A percentile compares a stretch with the other conserved stretches of the same genome.
Evolutionary conservation across 2,797 vertebrate genomes (phyloP).

Genomic region (Melanotaenia maccullochi): DNA sequence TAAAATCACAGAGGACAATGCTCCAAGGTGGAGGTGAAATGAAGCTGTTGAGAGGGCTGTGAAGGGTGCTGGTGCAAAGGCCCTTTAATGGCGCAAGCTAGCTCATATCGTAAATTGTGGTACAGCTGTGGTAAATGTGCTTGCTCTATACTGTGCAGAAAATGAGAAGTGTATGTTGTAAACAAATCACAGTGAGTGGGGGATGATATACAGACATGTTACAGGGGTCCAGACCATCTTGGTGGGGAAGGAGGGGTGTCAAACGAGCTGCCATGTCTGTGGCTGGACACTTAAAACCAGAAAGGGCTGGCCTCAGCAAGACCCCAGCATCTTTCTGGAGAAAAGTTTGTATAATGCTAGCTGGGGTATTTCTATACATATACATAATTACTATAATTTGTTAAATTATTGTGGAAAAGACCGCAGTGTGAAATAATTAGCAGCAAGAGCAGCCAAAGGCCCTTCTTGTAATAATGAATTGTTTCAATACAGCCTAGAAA

Average conservation of each 20-base stretch:
- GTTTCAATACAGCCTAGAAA: slow-evolving; percentile 49
- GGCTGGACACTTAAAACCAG: neutral
- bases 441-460: slow-evolving; percentile 35
- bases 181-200: slow-evolving; percentile 49
- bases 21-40: slow-evolving; percentile 56
- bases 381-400: slow-evolving; percentile 62
- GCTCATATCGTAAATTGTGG: slow-evolving; percentile 70
- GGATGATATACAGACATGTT: slow-evolving; percentile 40
- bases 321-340: slow-evolving; percentile 1
- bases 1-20: slow-evolving; percentile 58
- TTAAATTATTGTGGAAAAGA: slow-evolving; percentile 61
- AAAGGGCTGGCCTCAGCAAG: slow-evolving; percentile 20
- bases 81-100: slow-evolving; percentile 23
- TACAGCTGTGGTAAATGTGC: slow-evolving; percentile 64
- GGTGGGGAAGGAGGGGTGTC: slow-evolving; percentile 29
- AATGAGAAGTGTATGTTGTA: slow-evolving; percentile 55
- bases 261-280: slow-evolving; percentile 26
- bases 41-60: slow-evolving; percentile 42
- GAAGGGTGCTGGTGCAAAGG: slow-evolving; percentile 10
- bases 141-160: slow-evolving; percentile 57
- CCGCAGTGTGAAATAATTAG: slow-evolving; percentile 62
- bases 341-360: slow-evolving; percentile 1
- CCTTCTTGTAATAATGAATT: slow-evolving; percentile 57
- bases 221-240: slow-evolving; percentile 13
- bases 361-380: slow-evolving; percentile 36